Evolutionary conservation across 2,797 vertebrate species (phyloP), one percentile per base, ranked within the genome.

Genomic region (Varecia variegata): DNA sequence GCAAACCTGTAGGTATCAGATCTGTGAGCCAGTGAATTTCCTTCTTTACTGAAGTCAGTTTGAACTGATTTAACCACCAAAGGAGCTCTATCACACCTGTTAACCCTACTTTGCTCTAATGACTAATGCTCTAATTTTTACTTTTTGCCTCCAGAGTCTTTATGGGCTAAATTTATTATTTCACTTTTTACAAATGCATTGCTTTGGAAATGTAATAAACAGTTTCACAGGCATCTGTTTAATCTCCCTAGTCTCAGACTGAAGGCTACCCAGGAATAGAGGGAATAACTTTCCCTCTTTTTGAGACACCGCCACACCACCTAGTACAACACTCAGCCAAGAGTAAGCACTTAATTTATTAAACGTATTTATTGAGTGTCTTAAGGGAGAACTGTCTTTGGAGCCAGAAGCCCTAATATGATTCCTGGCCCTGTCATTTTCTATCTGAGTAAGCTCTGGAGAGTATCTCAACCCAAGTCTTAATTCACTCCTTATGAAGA

Each of bases 351-450:
- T 86, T 93, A 35, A 80, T 89, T 67, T 79, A 73, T 93, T 83
- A 94, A 70, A 83, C 7, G 9, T 83, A 88, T 94, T 92, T 77
- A 65, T 87, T 67, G 70, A 91, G 60, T 88, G 81, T 86, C 71
- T 90, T 94, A 43, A 50, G 14, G 40, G 54, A 87, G 65, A 86
- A 76, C 73, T 67, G 54, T 67, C 45, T 85, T 60, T 74, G 68
- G 68, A 90, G 60, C 82, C 60, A 85, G 71, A 79, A 90, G 68
- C 47, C 58, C 54, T 91, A 18, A 47, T 40, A 21, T 58, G 94
- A 88, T 86, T 92, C 50, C 91, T 68, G 85, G n/a, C 45, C 47
- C 54, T 58, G 43, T 86, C 74, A 45, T 14, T 87, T 88, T 52
- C 81, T 85, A 65, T 71, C 62, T 40, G 21, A 56, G 23, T 58